Evolutionary conservation across 2,797 vertebrate genomes (phyloP).

Genomic region (Enteromius paludinosus): DNA sequence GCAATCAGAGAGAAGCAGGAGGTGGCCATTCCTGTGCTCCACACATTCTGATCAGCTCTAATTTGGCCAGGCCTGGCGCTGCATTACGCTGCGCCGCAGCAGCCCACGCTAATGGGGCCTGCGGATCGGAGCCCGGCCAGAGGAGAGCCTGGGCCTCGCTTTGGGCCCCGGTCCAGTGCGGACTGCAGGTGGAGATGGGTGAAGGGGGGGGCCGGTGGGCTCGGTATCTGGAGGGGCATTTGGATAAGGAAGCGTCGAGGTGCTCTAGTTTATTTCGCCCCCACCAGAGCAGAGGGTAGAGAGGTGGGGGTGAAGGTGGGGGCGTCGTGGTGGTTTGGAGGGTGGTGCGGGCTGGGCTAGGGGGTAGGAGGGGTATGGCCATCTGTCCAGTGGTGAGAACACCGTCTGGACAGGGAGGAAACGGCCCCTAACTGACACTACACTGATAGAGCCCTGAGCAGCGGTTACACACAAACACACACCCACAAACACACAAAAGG

Average conservation of each 20-base stretch:
- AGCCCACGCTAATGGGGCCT: conserved; percentile 57
- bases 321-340: conserved; percentile 65
- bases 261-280: conserved; percentile 56
- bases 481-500: conserved; percentile 51
- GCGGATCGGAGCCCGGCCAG: conserved; percentile 47
- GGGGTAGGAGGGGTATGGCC: conserved; percentile 75
- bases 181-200: conserved; percentile 54
- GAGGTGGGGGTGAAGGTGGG: conserved; percentile 69
- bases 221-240: conserved; percentile 59
- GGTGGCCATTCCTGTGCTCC: conserved; percentile 61
- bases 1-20: conserved; percentile 64
- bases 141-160: conserved; percentile 53
- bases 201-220: conserved; percentile 58
- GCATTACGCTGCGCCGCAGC: conserved; percentile 47
- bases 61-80: conserved; percentile 61
- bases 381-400: conserved; percentile 85
- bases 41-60: conserved; percentile 66
- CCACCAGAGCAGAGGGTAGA: conserved; percentile 61
- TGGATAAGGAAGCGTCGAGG: conserved; percentile 65
- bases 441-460: conserved; percentile 60
- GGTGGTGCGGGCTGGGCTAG: conserved; percentile 59
- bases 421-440: conserved; percentile 72
- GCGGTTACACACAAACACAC: conserved; percentile 57
- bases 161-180: conserved; percentile 58
- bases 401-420: conserved; percentile 80